A percentile compares a stretch with the other conserved stretches of the same genome.
Conservation (phyloP, 2,113 vertebrate genomes). For the Tupaia tana region DNA sequence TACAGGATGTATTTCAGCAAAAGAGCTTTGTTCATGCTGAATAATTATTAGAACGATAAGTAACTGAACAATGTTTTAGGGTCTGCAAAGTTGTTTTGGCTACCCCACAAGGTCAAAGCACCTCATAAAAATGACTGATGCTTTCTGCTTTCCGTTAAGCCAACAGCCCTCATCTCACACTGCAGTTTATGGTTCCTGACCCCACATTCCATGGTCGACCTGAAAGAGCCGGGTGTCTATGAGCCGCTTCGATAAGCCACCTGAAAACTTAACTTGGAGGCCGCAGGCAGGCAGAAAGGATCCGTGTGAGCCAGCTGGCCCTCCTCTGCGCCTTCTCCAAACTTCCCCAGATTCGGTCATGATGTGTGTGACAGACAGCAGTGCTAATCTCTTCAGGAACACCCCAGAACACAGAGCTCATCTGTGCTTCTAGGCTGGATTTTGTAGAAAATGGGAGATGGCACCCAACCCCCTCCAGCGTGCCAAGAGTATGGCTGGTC, state of each 20-base stretch:
- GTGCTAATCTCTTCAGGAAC: constrained; percentile 73
- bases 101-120: constrained; percentile 40
- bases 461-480: constrained; percentile 77
- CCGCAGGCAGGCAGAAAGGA: constrained; percentile 20
- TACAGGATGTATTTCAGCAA: constrained; percentile 36
- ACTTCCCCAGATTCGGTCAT: constrained; percentile 52
- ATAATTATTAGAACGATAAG: constrained; percentile 62
- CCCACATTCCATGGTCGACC: constrained; percentile 51
- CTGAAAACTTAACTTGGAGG: constrained; percentile 49
- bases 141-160: constrained; percentile 57
- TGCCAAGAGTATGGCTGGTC: constrained; percentile 84
- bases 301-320: not conserved
- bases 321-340: not conserved
- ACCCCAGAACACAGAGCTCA: constrained; percentile 74
- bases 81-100: constrained; percentile 61
- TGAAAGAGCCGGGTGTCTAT: constrained; percentile 3
- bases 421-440: constrained; percentile 74
- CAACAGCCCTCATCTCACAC: constrained; percentile 52
- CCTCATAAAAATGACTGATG: constrained; percentile 68
- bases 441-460: constrained; percentile 80
- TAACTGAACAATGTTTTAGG: constrained; percentile 56
- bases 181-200: constrained; percentile 65
- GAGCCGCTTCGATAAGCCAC: not conserved
- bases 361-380: constrained; percentile 71
- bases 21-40: constrained; percentile 5